phyloP scores from a whole-genome alignment of 2,888 invertebrate species.

The Digitonthophagus gazella region DNA sequence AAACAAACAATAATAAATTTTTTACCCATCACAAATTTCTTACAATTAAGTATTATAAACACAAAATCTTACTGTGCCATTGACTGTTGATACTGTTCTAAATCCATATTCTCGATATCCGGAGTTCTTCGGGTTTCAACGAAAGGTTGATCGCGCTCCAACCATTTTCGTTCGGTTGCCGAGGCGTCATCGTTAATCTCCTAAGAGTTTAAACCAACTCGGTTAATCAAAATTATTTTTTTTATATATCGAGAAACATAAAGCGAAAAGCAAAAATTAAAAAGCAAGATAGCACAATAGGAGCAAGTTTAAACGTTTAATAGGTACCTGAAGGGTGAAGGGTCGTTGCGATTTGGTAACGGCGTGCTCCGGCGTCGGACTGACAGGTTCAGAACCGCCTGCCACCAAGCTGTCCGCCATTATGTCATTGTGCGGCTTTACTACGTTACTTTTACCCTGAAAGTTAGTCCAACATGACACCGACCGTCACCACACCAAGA shows the following conservation, averaged over 20 bases:
- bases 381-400: constrained; percentile 45
- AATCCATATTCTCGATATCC: constrained; percentile 77
- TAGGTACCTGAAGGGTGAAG: constrained; percentile 59
- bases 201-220: constrained; percentile 43
- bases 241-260: neutral
- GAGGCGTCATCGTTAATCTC: constrained; percentile 60
- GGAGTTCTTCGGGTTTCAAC: constrained; percentile 69
- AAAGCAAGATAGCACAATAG: constrained; percentile 3
- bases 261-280: neutral
- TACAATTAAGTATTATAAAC: neutral
- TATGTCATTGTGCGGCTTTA: constrained; percentile 46
- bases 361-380: constrained; percentile 38
- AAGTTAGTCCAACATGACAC: too few relatives aligned
- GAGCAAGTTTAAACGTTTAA: neutral
- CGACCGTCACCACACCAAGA: constrained; percentile 8
- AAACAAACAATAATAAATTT: neutral
- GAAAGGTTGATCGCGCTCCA: constrained; percentile 59
- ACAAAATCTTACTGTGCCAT: constrained; percentile 69
- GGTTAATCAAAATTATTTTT: neutral
- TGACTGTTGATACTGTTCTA: constrained; percentile 63
- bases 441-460: constrained; percentile 53
- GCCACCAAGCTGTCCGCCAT: constrained; percentile 45
- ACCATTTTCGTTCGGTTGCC: constrained; percentile 65
- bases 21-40: neutral
- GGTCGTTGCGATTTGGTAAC: constrained; percentile 57